Conservation (phyloP, 2,888 invertebrate species). For the Apamea epomidion region DNA sequence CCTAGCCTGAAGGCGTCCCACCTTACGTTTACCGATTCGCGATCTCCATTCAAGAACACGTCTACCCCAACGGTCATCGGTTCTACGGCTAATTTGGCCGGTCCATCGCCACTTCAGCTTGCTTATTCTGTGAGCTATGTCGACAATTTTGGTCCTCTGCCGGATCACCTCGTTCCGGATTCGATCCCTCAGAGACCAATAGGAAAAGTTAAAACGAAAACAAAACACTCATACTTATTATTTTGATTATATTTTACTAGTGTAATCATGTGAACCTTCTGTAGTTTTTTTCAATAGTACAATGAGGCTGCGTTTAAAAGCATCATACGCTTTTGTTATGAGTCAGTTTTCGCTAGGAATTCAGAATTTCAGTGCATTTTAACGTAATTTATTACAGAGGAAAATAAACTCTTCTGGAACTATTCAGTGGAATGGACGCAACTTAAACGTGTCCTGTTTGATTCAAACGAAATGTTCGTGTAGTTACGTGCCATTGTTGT, state of each 20-base stretch:
- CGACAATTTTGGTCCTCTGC: no score
- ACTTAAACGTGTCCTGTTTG: constrained; percentile 26
- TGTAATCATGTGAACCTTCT: constrained; percentile 12
- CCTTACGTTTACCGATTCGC: no score
- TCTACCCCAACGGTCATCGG: no score
- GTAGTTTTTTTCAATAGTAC: not conserved
- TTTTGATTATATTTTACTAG: not conserved
- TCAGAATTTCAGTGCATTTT: constrained; percentile 42
- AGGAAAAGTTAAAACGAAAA: not conserved
- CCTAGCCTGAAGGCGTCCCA: no score
- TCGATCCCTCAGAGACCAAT: not conserved
- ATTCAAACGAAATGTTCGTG: constrained; percentile 36
- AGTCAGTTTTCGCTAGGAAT: constrained; percentile 48
- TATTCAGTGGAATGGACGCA: constrained; percentile 32
- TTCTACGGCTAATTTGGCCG: no score
- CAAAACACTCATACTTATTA: not conserved
- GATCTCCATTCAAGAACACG: no score
- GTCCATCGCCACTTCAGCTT: no score
- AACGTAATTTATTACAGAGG: constrained; percentile 42
- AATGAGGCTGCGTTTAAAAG: constrained; percentile 36
- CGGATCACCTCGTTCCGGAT: no score
- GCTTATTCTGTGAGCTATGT: no score
- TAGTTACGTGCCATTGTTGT: constrained; percentile 10
- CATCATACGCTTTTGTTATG: constrained; percentile 56
- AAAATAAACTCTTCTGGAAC: constrained; percentile 44